Base-by-base conservation (phyloP, 1,140 invertebrate genomes). In the Oryctes rhinoceros region DNA sequence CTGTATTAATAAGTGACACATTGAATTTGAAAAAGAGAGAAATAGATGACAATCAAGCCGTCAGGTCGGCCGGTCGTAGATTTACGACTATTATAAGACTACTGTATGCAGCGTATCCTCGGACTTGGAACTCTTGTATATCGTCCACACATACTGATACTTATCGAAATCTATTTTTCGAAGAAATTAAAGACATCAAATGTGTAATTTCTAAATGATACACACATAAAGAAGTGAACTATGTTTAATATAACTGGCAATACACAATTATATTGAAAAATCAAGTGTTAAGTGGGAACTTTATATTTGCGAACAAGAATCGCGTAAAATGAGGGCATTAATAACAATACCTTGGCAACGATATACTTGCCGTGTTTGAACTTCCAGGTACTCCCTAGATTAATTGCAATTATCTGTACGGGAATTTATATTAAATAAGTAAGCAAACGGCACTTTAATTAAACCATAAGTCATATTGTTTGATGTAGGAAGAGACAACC, bases 1-100 rank as follows among this genome's bases (percentile, higher is more conserved):
- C 20, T 30, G 20, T 37, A 71, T 71, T 71, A 71, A 71, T 71
- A 71, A 71, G 24, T 35, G 65, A 71, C 65, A 71, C 35, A 24
- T 71, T 9, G 13, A 71, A 71, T 71, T 37, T 59, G 11, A 59
- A 71, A 71, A 5, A 30, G 65, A 71, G 13, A 24, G 11, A 71
- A 71, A 71, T 71, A 15, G 24, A 71, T 15, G 65, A 71, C 9
- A 71, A 71, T 71, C 20, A 71, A 71, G 62, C 62, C 10, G 24
- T 30, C n/a, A 67, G 0, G 24, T 30, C 24, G 24, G 24, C 24
- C 5, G 9, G 39, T 44, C 39, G 39, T 44, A 44, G 39, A 44
- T 44, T 44, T 44, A 44, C 39, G 39, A 44, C 9, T 44, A 44
- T 10, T 10, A 44, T 44, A 10, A 10, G 0, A 30, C 24, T 30